phyloP scores from a whole-genome alignment of 2,888 invertebrate genomes.

The Leptodirus hochenwartii region DNA sequence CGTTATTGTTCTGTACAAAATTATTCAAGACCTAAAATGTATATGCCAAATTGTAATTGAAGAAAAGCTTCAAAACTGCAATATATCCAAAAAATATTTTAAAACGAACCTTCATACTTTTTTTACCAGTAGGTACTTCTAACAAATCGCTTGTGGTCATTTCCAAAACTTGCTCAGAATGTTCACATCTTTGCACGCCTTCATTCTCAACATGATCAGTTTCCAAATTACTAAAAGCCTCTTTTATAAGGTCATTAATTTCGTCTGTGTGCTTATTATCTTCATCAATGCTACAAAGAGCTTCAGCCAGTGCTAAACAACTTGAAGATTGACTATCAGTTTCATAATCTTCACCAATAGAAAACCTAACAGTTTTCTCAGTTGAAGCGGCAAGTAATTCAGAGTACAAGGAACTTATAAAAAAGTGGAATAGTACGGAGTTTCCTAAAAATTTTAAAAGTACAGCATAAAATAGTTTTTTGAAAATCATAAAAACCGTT shows the following conservation, averaged over 20 bases:
- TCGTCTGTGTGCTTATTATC: conserved; percentile 63
- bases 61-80: no score
- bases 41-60: no score
- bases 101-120: conserved; percentile 28
- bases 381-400: conserved; percentile 26
- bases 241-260: conserved; percentile 41
- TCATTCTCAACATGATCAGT: conserved; percentile 14
- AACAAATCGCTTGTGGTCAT: conserved; percentile 44
- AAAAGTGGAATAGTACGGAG: conserved; percentile 52
- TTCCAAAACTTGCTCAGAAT: conserved; percentile 31
- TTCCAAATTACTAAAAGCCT: conserved; percentile 29
- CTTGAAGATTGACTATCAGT: no score
- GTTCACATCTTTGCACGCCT: conserved; percentile 26
- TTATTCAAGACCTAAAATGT: conserved; percentile 47
- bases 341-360: conserved; percentile 24
- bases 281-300: conserved; percentile 61
- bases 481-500: no score
- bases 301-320: conserved; percentile 58
- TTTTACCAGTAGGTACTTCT: conserved; percentile 38
- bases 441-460: no score
- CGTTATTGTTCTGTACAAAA: conserved; percentile 48
- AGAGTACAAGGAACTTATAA: conserved; percentile 50
- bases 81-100: background rate
- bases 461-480: no score
- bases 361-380: conserved; percentile 7